phyloP scores from a whole-genome alignment of 2,113 vertebrate species.

The Erinaceus europaeus region DNA sequence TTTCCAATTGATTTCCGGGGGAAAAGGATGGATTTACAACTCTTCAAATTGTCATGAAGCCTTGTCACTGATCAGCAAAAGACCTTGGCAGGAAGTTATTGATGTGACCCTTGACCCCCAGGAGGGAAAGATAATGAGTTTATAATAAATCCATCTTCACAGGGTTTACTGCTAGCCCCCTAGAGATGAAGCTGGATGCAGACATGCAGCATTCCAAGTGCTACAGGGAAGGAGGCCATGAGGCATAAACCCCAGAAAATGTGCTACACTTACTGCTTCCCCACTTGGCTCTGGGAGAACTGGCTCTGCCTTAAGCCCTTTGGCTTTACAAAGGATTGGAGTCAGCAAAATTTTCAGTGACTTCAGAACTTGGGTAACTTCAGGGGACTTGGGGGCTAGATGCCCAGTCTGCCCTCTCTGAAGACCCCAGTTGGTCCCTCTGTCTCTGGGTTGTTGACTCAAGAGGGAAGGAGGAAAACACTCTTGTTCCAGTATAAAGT shows the following conservation, averaged over 20 bases:
- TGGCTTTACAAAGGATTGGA: not conserved
- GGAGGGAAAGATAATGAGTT: conserved; percentile 19
- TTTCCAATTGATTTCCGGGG: conserved; percentile 38
- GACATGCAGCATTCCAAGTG: not conserved
- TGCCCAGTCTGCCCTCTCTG: not conserved
- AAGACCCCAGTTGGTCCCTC: accelerated
- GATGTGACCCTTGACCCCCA: not conserved
- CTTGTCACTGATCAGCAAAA: not conserved
- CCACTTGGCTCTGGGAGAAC: not conserved
- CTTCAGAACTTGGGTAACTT: not conserved
- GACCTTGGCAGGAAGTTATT: conserved; percentile 18
- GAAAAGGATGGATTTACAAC: not conserved
- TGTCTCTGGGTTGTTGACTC: too few species aligned
- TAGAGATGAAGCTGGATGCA: not conserved
- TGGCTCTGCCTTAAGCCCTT: not conserved
- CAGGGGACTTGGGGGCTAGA: not conserved
- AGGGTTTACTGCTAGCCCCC: not conserved
- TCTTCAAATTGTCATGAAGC: not conserved
- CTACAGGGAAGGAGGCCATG: not conserved
- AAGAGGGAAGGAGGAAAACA: not conserved
- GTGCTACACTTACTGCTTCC: not conserved
- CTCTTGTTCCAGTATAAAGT: not conserved
- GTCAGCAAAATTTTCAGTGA: not conserved
- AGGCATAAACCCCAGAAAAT: not conserved
- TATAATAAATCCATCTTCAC: not conserved